Conservation (phyloP, 2,797 vertebrate species). For the Bradypodion ventrale region DNA sequence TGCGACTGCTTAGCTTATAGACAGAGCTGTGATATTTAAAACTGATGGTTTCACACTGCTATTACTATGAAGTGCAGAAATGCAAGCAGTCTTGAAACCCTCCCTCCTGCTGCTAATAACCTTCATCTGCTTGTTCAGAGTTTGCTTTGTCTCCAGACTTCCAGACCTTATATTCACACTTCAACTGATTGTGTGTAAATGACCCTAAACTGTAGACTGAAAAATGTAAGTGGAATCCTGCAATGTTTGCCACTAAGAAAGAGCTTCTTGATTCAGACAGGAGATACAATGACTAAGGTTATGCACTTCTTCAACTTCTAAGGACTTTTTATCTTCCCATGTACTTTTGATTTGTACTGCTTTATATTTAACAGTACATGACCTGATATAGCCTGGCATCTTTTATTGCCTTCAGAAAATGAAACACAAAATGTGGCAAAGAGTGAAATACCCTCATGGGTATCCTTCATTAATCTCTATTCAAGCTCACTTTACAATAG, state of each 20-base stretch:
- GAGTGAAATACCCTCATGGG: conserved; percentile 21
- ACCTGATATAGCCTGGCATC: background rate
- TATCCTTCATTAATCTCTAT: conserved; percentile 35
- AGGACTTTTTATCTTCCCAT: background rate
- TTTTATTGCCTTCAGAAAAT: conserved; percentile 42
- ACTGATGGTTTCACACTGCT: too few species aligned
- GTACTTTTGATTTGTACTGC: conserved; percentile 16
- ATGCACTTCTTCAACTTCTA: background rate
- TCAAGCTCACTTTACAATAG: conserved; percentile 19
- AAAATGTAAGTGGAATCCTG: background rate
- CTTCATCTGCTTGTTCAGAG: background rate
- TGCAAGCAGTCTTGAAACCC: too few species aligned
- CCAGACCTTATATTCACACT: background rate
- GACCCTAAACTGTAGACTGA: background rate
- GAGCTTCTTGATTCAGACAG: background rate
- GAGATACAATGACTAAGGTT: background rate
- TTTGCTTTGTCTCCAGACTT: background rate
- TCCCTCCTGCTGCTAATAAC: background rate
- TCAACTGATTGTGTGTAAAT: background rate
- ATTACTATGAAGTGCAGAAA: too few species aligned
- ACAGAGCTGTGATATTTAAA: too few species aligned
- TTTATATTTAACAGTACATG: conserved; percentile 25
- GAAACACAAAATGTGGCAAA: conserved; percentile 24
- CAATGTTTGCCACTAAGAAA: background rate
- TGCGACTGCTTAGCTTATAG: too few species aligned